These are phyloP conservation scores for Druon quercuslanigerum DNA, from an alignment of 1,140 invertebrate genomes.

Conservation along the genomic window DNA sequence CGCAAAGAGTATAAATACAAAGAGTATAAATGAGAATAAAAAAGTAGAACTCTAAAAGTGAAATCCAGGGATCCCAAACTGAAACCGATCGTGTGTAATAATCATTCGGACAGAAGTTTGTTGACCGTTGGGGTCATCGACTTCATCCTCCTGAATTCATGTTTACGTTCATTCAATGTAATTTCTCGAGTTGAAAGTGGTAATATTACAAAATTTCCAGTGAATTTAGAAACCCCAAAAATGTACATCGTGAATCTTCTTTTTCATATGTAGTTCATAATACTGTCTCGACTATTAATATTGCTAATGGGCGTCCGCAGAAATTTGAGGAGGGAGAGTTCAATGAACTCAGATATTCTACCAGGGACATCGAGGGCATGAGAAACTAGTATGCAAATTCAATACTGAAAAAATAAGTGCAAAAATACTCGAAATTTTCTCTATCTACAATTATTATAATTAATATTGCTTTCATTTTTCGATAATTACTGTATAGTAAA, in stretches of 20 bases:
- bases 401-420: conserved; percentile 12
- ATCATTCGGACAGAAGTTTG: conserved; percentile 28
- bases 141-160: conserved; percentile 23
- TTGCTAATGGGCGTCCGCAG: conserved; percentile 27
- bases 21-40: no score
- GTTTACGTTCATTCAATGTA: conserved; percentile 26
- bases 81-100: conserved; percentile 10
- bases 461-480: neutral
- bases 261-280: conserved; percentile 24
- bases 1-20: no score
- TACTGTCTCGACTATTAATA: conserved; percentile 27
- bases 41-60: neutral
- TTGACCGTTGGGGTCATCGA: conserved; percentile 24
- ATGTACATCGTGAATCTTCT: conserved; percentile 14
- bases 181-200: conserved; percentile 5
- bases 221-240: neutral
- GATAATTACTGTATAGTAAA: neutral
- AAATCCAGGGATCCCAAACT: neutral
- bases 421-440: neutral
- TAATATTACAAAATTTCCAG: neutral
- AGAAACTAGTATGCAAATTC: conserved; percentile 28
- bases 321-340: conserved; percentile 29
- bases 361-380: conserved; percentile 24
- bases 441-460: neutral
- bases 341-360: conserved; percentile 25